These are phyloP conservation scores for Thalassaphorura encarpata DNA, from an alignment of 1,140 invertebrate genomes.

Conservation along the genomic window DNA sequence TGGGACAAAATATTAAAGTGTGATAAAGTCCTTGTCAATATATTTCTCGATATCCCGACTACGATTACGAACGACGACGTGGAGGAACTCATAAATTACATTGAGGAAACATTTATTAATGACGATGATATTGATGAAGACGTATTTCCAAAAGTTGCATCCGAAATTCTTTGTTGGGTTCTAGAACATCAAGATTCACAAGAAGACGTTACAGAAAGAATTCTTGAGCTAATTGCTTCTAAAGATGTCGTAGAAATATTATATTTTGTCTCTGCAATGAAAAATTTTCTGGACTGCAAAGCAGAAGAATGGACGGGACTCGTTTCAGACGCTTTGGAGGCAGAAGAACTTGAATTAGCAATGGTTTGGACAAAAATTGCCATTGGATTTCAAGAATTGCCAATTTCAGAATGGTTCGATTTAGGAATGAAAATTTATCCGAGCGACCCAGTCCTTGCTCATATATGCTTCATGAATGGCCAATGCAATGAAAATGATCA, in stretches of 20 bases:
- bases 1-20: conserved; percentile 1
- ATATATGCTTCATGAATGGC: conserved; percentile 14
- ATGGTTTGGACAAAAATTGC: conserved; percentile 21
- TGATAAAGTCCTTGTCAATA: neutral
- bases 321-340: conserved; percentile 3
- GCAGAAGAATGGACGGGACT: conserved; percentile 2
- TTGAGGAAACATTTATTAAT: conserved; percentile 9
- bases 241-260: conserved; percentile 8
- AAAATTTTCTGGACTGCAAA: neutral
- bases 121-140: neutral
- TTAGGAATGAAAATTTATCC: conserved; percentile 1
- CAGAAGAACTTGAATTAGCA: conserved; percentile 13
- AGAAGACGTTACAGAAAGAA: neutral
- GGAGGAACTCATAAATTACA: conserved; percentile 2
- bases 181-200: conserved; percentile 5
- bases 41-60: no score
- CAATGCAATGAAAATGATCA: neutral
- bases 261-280: conserved; percentile 10
- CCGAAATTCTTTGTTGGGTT: conserved; percentile 1
- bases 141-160: neutral
- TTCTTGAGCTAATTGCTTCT: neutral
- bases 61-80: no score
- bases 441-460: conserved; percentile 14
- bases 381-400: neutral
- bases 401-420: neutral